Evolutionary conservation across 2,113 vertebrate genomes (phyloP).

Genomic region (Semicossyphus pulcher): DNA sequence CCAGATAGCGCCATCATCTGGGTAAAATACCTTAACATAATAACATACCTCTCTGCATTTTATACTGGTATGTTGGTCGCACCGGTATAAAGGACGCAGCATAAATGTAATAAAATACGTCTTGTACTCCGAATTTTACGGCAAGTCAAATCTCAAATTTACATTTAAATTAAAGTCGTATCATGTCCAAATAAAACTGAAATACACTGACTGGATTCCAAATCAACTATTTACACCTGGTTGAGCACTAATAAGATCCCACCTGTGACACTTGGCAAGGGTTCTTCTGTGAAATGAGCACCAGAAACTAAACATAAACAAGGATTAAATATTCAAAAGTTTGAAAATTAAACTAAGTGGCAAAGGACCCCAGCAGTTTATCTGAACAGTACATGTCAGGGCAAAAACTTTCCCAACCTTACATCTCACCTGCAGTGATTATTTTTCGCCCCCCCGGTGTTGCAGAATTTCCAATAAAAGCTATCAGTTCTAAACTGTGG

Average conservation of each 20-base stretch:
- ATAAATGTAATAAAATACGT: too few relatives aligned
- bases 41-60: too few relatives aligned
- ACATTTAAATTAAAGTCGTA: not conserved
- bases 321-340: not conserved
- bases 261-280: conserved; percentile 1
- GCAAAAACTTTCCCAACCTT: not conserved
- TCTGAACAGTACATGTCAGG: not conserved
- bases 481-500: not conserved
- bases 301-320: not conserved
- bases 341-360: too few relatives aligned
- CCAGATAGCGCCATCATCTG: too few relatives aligned
- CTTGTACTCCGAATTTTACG: too few relatives aligned
- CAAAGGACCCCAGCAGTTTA: not conserved
- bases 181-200: not conserved
- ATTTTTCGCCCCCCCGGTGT: not conserved
- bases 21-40: too few relatives aligned
- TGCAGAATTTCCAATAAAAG: not conserved
- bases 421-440: not conserved
- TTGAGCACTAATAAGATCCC: conserved; percentile 4
- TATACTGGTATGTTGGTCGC: too few relatives aligned
- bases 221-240: not conserved
- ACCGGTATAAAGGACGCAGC: too few relatives aligned
- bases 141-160: not conserved
- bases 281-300: not conserved
- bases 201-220: not conserved